phyloP scores from a whole-genome alignment of 2,113 vertebrate species.

The Periophthalmus modestus region DNA sequence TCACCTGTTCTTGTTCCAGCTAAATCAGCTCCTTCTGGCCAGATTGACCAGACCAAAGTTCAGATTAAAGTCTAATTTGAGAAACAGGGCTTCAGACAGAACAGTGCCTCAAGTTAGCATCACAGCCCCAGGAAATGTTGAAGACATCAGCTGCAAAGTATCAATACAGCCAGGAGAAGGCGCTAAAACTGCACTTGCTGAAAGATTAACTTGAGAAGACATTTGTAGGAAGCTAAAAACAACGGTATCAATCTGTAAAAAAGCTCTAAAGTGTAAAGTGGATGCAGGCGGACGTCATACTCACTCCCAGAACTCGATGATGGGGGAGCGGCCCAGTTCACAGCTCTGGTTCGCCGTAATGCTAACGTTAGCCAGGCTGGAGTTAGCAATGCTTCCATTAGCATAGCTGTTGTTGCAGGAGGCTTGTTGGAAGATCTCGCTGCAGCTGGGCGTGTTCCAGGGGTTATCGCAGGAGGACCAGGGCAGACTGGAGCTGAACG shows the following conservation, averaged over 20 bases:
- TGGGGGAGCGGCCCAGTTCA: constrained; percentile 66
- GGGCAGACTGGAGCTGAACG: constrained; percentile 75
- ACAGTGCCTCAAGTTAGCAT: too few relatives aligned
- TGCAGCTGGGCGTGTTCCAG: constrained; percentile 80
- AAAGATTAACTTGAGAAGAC: not conserved
- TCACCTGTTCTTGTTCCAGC: too few relatives aligned
- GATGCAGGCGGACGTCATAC: constrained; percentile 34
- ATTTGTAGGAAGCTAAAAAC: too few relatives aligned
- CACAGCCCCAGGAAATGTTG: too few relatives aligned
- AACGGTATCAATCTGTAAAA: too few relatives aligned
- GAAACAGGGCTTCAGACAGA: too few relatives aligned
- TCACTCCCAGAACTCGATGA: constrained; percentile 85
- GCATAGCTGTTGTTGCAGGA: constrained; percentile 65
- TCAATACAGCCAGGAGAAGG: too few relatives aligned
- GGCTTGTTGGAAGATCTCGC: constrained; percentile 72
- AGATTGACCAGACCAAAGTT: too few relatives aligned
- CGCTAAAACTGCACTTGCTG: not conserved
- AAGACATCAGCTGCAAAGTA: too few relatives aligned
- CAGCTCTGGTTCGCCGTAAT: constrained; percentile 72
- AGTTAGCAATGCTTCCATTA: constrained; percentile 59
- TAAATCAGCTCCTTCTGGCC: too few relatives aligned
- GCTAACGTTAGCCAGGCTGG: constrained; percentile 65
- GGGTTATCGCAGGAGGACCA: constrained; percentile 81
- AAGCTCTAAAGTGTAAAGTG: too few relatives aligned
- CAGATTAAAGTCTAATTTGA: too few relatives aligned